Base-by-base conservation (phyloP, 2,113 vertebrate species). In the Stictonetta naevosa region DNA sequence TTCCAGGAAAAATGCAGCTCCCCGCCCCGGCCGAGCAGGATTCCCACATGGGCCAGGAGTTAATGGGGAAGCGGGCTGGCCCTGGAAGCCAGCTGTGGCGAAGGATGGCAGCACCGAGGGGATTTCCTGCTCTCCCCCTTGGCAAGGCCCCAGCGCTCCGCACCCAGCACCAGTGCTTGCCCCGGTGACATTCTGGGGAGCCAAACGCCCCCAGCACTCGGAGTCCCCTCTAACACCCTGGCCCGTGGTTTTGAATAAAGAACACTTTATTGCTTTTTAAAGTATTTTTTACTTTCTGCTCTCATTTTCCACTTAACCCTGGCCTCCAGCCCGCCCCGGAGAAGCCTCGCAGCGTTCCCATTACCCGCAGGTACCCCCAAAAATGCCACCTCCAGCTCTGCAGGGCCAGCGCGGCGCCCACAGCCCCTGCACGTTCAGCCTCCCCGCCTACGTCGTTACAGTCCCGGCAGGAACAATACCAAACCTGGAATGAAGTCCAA, bases 101-200 rank as follows among this genome's bases (percentile, higher is more conserved):
- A 31, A 52, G 1, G 28, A 22, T 8, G 34, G 52, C 20, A 10
- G 46, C 46, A 46, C 46, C 19, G 28, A 23, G 1, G 6, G 0
- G 2, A 4, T n/a, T 50, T 17, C 23, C 34, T 28, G 8, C 26
- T 28, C 26, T 29, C 28, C 31, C 6, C 3, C 6, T 0, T 1
- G 8, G 48, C 3, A n/a, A 4, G 22, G 34, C 7, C 13, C 7
- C 52, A 5, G 21, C 2, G 38, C n/a, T n/a, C n/a, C n/a, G 8
- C 23, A n/a, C 34, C 19, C 10, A n/a, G 4, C 1, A 22, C 40
- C 13, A 0, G 1, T 3, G 11, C 15, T 22, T 11, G 4, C 5
- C 63, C 12, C 0, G 3, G 8, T 7, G 66, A 12, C 8, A 1
- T 11, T 42, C 31, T 7, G 13, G 21, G 21, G 31, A 56, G 55